Percentiles rank a stretch among this genome's conserved stretches.
Evolutionary conservation across 2,113 vertebrate species (phyloP).

Genomic region (Mungos mungo): DNA sequence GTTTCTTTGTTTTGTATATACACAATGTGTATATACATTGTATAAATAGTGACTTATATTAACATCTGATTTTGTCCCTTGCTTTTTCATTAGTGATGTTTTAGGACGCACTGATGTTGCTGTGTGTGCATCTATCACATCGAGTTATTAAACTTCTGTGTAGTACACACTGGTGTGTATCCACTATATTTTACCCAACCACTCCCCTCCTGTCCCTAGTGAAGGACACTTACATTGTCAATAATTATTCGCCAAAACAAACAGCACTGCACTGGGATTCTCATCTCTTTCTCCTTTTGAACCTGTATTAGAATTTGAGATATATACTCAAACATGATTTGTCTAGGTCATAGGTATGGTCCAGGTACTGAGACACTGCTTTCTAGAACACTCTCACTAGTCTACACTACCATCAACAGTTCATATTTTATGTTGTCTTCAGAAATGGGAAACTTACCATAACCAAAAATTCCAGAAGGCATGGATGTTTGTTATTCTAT

Average conservation of each 20-base stretch:
- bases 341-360: neutral
- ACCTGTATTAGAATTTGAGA: neutral
- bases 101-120: neutral
- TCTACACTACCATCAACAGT: no score
- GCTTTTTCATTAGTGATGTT: neutral
- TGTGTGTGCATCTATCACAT: neutral
- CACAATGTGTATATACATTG: neutral
- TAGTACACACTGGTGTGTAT: neutral
- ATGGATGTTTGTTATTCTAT: neutral
- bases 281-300: neutral
- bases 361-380: neutral
- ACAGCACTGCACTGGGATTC: neutral
- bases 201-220: accelerated
- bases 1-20: neutral
- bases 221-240: neutral
- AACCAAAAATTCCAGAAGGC: neutral
- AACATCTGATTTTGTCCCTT: neutral
- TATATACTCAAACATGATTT: neutral
- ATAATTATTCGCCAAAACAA: neutral
- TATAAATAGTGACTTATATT: neutral
- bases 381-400: neutral
- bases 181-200: neutral
- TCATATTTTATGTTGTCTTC: neutral
- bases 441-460: neutral
- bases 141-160: neutral